Percentiles rank a stretch among this genome's conserved stretches.
Evolutionary conservation across 2,888 invertebrate genomes (phyloP).

Genomic region (Ceramica pisi): DNA sequence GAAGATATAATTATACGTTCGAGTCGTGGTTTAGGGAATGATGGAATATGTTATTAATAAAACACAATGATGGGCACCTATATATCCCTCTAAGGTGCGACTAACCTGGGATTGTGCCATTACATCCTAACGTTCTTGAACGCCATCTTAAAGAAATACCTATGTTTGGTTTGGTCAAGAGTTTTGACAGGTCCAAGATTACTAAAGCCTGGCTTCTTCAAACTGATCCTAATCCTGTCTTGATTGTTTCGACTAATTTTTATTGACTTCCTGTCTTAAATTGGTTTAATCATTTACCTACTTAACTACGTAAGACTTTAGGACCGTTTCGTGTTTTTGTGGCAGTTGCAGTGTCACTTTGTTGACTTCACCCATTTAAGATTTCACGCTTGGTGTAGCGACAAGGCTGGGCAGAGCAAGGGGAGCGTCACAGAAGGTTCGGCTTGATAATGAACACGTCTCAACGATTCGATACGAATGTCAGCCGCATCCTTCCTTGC

Average conservation of each 20-base stretch:
- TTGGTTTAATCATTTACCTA: slow-evolving; percentile 53
- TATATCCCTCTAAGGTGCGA: too few relatives aligned
- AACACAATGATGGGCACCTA: background rate
- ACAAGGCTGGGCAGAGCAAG: slow-evolving; percentile 73
- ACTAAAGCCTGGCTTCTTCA: too few relatives aligned
- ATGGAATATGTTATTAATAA: background rate
- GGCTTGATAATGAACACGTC: slow-evolving; percentile 80
- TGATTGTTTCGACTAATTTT: slow-evolving; percentile 26
- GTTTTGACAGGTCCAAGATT: background rate
- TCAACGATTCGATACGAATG: slow-evolving; percentile 82
- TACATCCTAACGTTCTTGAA: too few relatives aligned
- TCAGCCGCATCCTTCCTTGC: slow-evolving; percentile 79
- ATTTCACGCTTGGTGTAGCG: slow-evolving; percentile 81
- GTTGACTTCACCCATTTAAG: slow-evolving; percentile 72
- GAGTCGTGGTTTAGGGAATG: background rate
- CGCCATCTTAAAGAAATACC: background rate
- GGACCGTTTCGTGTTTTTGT: slow-evolving; percentile 54
- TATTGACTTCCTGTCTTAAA: slow-evolving; percentile 51
- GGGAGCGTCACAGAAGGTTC: slow-evolving; percentile 60
- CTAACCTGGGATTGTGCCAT: too few relatives aligned
- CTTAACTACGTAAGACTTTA: slow-evolving; percentile 43
- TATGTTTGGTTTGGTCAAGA: background rate
- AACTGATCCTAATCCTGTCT: background rate
- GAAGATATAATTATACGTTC: background rate
- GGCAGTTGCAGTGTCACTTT: slow-evolving; percentile 52